A percentile compares a stretch with the other conserved stretches of the same genome.
Conservation (phyloP, 2,113 vertebrate species). For the Erythrocercus mccallii region DNA sequence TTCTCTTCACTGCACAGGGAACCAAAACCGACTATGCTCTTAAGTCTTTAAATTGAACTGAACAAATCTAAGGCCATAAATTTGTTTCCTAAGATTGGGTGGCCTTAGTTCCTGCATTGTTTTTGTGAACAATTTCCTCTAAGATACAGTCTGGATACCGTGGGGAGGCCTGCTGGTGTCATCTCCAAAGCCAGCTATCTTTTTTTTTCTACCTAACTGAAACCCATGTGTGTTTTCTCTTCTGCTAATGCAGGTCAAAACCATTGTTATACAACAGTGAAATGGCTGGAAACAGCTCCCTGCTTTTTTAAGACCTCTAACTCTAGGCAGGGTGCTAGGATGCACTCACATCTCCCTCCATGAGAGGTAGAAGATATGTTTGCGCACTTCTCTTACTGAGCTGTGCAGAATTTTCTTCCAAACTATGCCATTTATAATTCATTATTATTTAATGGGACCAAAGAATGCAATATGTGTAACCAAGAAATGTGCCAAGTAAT, state of each 20-base stretch:
- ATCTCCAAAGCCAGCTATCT: neutral
- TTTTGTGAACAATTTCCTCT: neutral
- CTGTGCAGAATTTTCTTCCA: slow-evolving; percentile 39
- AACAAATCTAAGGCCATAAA: neutral
- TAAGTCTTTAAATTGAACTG: neutral
- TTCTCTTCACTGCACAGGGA: neutral
- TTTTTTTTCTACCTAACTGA: neutral
- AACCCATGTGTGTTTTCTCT: neutral
- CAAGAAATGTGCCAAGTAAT: slow-evolving; percentile 62
- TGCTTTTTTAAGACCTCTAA: slow-evolving; percentile 4
- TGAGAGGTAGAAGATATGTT: neutral
- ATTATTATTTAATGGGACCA: slow-evolving; percentile 65
- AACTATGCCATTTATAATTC: slow-evolving; percentile 54
- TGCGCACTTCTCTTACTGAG: slow-evolving; percentile 11
- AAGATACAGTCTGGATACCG: neutral
- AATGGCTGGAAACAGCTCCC: neutral
- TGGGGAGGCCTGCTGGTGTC: neutral
- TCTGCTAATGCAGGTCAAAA: neutral
- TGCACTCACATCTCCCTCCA: neutral
- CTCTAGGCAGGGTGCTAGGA: neutral
- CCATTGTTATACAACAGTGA: neutral
- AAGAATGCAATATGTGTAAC: slow-evolving; percentile 60
- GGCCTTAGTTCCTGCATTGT: neutral
- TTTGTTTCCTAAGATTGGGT: neutral
- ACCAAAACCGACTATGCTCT: neutral